Base-by-base conservation (phyloP, 2,113 vertebrate genomes). In the Chloroceryle aenea region DNA sequence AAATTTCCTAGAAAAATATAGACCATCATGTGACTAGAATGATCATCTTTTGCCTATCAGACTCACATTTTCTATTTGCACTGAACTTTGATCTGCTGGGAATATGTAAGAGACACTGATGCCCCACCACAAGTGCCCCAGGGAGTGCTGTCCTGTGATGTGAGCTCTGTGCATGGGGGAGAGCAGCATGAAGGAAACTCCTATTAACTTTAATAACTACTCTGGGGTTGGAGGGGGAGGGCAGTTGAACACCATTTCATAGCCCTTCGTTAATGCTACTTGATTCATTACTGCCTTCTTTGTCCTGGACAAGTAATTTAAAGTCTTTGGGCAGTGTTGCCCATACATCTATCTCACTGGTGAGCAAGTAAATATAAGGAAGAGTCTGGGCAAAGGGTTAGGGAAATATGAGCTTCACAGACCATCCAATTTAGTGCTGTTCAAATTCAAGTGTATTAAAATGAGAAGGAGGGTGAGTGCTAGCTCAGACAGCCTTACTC, bases 131-230 rank as follows among this genome's bases (percentile, higher is more conserved):
- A 68, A 63, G 47, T 32, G 26, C 67, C n/a, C 38, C 3, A 7
- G 86, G 67, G 45, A 94, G 29, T 0, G 1, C 42, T 84, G 32
- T 62, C 36, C 32, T 5, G 2, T 62, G 56, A 40, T 0, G 0
- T 36, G 43, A 82, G 36, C 25, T 62, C 16, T 63, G 18, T 4
- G 1, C 1, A 0, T 62, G 40, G 34, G 76, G 22, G 12, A 86
- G 17, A 74, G 32, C 20, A 38, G 8, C 47, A 82, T 2, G 1
- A 34, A 58, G 38, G 42, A 95, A 11, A 56, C 48, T 78, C 52
- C 40, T 84, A 27, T 97, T 93, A 87, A 87, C 25, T 67, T 48
- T 89, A 88, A 82, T 92, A 64, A 61, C 87, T 93, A 38, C 47
- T 79, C 56, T 50, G 38, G 32, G 12, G 6, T 12, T n/a, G 30